Conservation (phyloP, 2,797 vertebrate species). For the Girardinus metallicus region DNA sequence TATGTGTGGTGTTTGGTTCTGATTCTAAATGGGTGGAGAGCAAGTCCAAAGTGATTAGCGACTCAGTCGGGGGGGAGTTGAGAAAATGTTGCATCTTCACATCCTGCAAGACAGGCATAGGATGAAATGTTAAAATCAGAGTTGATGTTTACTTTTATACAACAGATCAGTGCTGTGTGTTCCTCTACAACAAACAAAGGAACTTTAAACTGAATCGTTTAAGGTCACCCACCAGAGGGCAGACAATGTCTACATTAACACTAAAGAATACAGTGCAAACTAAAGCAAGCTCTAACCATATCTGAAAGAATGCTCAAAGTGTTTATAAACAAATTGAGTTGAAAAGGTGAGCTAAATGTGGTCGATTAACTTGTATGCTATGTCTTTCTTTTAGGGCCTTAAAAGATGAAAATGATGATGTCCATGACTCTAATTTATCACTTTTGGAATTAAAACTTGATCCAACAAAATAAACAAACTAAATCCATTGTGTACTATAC, state of each 20-base stretch:
- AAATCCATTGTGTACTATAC: not conserved
- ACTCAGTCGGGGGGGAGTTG: constrained; percentile 39
- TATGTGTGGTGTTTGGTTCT: constrained; percentile 14
- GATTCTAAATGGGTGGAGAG: constrained; percentile 13
- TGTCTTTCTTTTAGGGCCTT: not conserved
- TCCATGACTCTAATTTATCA: not conserved
- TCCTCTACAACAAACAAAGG: not conserved
- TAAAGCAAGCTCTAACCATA: not conserved
- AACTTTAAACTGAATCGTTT: too few species aligned
- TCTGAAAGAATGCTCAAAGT: not conserved
- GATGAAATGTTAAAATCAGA: not conserved
- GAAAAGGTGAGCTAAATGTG: not conserved
- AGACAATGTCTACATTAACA: not conserved
- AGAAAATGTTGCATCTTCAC: constrained; percentile 62
- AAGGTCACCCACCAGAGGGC: constrained; percentile 67
- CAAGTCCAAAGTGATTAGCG: constrained; percentile 29
- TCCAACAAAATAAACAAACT: not conserved
- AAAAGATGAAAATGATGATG: not conserved
- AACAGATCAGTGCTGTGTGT: not conserved
- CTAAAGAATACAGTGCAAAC: not conserved
- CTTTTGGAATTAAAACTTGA: not conserved
- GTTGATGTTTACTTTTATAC: not conserved
- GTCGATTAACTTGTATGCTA: not conserved
- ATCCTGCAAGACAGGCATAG: constrained; percentile 53
- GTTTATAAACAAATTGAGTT: not conserved